Percentiles rank a stretch among this genome's conserved stretches.
These are phyloP conservation scores for Todiramphus chloris DNA, from an alignment of 2,113 vertebrate genomes.

Conservation along the genomic window DNA sequence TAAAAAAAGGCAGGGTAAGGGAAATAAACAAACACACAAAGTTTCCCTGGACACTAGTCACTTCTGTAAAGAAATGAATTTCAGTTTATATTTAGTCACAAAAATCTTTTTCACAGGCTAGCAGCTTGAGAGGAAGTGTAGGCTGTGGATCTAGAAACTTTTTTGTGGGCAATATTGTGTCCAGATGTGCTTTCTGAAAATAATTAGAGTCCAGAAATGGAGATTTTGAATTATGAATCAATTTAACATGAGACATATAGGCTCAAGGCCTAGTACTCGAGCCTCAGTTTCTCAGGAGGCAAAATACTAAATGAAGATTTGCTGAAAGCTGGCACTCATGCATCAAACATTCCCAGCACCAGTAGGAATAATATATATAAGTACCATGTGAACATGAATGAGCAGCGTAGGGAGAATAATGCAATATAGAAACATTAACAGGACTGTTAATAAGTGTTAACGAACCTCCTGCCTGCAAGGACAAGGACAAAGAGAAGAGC, in stretches of 20 bases:
- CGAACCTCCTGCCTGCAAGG: not conserved
- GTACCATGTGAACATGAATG: fast-evolving
- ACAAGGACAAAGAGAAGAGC: not conserved
- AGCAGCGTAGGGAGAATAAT: not conserved
- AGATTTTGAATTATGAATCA: not conserved
- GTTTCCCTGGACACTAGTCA: not conserved
- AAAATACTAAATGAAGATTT: not conserved
- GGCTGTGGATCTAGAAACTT: not conserved
- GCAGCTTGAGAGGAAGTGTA: not conserved
- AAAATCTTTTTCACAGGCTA: not conserved
- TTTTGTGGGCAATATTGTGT: not conserved
- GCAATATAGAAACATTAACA: not conserved
- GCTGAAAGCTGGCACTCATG: not conserved
- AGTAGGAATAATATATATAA: not conserved
- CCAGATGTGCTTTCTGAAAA: not conserved
- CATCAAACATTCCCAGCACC: not conserved
- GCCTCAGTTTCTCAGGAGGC: not conserved
- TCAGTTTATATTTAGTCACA: conserved; percentile 1
- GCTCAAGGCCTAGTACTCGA: not conserved
- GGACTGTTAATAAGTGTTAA: not conserved
- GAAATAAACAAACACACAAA: not conserved
- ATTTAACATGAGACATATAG: not conserved
- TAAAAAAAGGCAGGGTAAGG: not conserved
- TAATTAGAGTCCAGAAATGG: not conserved
- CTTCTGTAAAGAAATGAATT: not conserved